Conservation (phyloP, 2,113 vertebrate species). For the Neopipo cinnamomea region DNA sequence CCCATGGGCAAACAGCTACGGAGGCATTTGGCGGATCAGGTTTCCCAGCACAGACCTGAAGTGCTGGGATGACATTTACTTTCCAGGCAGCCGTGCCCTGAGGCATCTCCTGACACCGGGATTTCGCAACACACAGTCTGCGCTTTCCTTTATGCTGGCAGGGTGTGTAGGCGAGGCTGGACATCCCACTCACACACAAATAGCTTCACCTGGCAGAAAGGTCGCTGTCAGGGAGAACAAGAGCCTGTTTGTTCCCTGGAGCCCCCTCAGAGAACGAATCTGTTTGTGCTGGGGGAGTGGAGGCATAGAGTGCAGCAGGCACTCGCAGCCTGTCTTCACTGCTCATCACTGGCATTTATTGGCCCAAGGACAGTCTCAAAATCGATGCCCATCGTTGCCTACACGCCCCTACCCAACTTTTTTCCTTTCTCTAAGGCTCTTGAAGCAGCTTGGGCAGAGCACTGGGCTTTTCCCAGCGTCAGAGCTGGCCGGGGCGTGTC, state of each 20-base stretch:
- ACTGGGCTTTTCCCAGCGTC: neutral
- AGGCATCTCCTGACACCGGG: neutral
- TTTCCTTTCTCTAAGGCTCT: neutral
- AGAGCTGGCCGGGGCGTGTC: neutral
- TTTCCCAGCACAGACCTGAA: neutral
- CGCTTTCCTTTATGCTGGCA: neutral
- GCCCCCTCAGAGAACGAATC: neutral
- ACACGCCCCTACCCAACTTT: neutral
- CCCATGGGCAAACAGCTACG: neutral
- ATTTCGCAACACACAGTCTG: neutral
- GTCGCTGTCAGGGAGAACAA: neutral
- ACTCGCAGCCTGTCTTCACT: neutral
- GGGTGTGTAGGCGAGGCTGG: neutral
- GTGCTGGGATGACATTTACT: neutral
- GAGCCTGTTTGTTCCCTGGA: neutral
- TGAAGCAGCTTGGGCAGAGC: neutral
- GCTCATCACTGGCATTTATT: fast-evolving
- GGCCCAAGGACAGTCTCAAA: neutral
- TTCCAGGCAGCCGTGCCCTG: neutral
- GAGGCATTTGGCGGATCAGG: neutral
- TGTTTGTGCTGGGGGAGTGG: neutral
- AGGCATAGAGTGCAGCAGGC: neutral
- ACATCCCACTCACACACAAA: neutral
- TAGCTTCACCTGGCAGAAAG: neutral
- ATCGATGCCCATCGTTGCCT: fast-evolving